Base-by-base conservation (phyloP, 1,140 invertebrate species). In the Trichomalopsis sarcophagae region DNA sequence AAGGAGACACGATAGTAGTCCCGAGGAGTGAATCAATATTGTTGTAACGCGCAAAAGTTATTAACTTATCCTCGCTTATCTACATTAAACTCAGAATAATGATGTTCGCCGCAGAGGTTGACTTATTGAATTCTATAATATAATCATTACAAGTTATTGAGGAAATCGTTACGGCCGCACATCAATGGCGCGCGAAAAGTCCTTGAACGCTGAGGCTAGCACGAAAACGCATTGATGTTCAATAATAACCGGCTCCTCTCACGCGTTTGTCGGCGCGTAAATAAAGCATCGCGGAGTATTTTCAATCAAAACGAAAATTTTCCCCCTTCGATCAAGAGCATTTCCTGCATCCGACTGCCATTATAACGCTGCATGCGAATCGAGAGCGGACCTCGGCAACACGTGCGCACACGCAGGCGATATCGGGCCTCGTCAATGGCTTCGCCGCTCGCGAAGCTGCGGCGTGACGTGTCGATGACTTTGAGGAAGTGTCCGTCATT, bases 141-240 rank as follows among this genome's bases (percentile, higher is more conserved):
- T 69, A 79, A 36, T 50, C 71, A 69, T 79, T 79, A 73, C 50
- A 78, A 84, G 66, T 84, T 84, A 84, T 79, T 84, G 71, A 79
- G 76, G 76, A 84, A 84, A 73, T 79, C 40, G 69, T 84, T 84
- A 84, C 30, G 75, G 27, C 23, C 21, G 11, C 6, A 30, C 68
- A 66, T 77, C 33, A 79, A 78, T 84, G n/a, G 27, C 36, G 30
- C 30, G 44, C 44, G 4, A 36, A 73, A 78, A 62, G 27, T 50
- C 82, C 76, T 84, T 79, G 82, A 84, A 62, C 55, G 17, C n/a
- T 62, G 17, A 62, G 55, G 55, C 55, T 62, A 62, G 55, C 55
- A 68, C 75, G 36, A 66, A 78, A 44, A 68, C 14, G 47, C 13
- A 44, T 69, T 66, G 74, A 50, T 62, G 55, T 55, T 82, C 17